A percentile compares a stretch with the other conserved stretches of the same genome.
phyloP scores from a whole-genome alignment of 2,888 invertebrate genomes.

The Mesorhabditis spiculigera region DNA sequence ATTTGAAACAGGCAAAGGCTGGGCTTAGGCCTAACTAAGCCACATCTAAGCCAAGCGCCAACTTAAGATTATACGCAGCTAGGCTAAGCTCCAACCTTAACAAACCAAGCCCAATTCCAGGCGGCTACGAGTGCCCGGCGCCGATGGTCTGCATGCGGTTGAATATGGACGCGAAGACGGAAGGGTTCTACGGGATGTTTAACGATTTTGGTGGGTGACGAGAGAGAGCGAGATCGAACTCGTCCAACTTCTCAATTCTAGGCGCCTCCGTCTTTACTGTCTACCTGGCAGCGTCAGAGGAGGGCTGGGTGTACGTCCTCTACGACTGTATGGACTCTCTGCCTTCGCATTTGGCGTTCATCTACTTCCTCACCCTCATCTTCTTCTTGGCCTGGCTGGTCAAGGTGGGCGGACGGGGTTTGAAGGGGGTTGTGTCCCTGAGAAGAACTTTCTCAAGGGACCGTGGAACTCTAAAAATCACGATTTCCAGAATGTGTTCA shows the following conservation, averaged over 20 bases:
- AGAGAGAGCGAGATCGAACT: too few species aligned
- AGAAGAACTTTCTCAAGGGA: not conserved
- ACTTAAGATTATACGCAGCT: too few species aligned
- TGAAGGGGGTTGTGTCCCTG: not conserved
- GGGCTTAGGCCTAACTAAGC: too few species aligned
- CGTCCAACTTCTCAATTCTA: constrained; percentile 38
- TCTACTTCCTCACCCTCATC: constrained; percentile 97
- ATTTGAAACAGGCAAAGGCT: too few species aligned
- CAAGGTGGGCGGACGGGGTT: constrained; percentile 65
- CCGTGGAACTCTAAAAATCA: constrained; percentile 6
- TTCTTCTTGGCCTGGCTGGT: constrained; percentile 99
- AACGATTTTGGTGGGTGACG: constrained; percentile 68
- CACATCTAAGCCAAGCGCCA: too few species aligned
- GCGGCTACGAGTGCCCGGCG: constrained; percentile 90
- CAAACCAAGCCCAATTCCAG: constrained; percentile 59
- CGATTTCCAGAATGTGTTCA: constrained; percentile 81
- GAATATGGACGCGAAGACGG: constrained; percentile 78
- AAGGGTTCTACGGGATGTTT: constrained; percentile 92
- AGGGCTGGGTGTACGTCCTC: constrained; percentile 99
- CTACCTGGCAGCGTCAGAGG: constrained; percentile 97
- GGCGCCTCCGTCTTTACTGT: constrained; percentile 89
- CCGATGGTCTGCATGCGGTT: constrained; percentile 95
- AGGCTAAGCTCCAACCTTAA: too few species aligned
- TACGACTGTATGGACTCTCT: constrained; percentile 69
- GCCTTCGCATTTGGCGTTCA: constrained; percentile 72